Base-by-base conservation (phyloP, 2,113 vertebrate genomes). In the Oophaga pumilio region DNA sequence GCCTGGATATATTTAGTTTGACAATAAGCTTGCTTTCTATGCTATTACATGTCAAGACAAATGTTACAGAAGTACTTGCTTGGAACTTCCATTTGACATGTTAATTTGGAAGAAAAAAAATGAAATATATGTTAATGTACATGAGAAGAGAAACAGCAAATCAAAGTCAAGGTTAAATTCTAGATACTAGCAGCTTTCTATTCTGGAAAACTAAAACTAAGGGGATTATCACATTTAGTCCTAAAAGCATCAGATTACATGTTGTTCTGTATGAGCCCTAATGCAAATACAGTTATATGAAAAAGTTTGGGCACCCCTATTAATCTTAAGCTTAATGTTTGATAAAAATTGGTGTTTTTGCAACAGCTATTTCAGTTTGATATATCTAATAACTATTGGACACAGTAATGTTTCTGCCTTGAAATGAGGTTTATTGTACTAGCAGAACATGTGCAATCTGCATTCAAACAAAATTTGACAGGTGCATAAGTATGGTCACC, bases 111-210 rank as follows among this genome's bases (percentile, higher is more conserved):
- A 24, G 24, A 77, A 12, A 24, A 2, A 17, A 26, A 79, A 43
- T 43, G n/a, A 28, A 50, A 68, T 33, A 50, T 82, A 52, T 50
- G n/a, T 60, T 64, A 81, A 68, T 82, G 43, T 49, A 52, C 24
- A 68, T 68, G 12, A 50, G 20, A 66, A 66, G 43, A 50, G 33
- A 59, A 64, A 43, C 24, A 68, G 53, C 57, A 60, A 52, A n/a
- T 20, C 33, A 68, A 82, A 68, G 80, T 68, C 80, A 82, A 82
- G 80, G 80, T 82, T 43, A 82, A 64, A 24, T 17, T 28, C 33
- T 14, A 53, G 15, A 18, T 18, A 79, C 4, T 59, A 59, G 49
- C 52, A 68, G 1, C 17, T 82, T 43, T 50, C 33, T 82, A 49
- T 82, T 68, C 17, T 68, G 24, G 28, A 49, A 68, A 3, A 50